Conservation (phyloP, 2,888 invertebrate species). For the Aleiodes leptofemur region DNA sequence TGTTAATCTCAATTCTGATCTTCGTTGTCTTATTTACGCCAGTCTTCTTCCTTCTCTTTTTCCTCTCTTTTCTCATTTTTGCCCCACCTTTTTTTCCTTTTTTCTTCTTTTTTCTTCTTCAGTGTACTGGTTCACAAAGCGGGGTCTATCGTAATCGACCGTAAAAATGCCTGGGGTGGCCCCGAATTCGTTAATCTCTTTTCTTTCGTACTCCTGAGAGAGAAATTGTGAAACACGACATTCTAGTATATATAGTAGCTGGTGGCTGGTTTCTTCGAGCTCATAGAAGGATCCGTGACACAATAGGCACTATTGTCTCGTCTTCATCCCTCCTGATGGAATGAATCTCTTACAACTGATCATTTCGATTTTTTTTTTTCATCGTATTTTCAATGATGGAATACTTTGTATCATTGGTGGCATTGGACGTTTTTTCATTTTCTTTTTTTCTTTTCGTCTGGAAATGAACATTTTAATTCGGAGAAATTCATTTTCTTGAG, state of each 20-base stretch:
- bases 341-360: constrained; percentile 30
- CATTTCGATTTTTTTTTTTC: constrained; percentile 12
- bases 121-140: constrained; percentile 37
- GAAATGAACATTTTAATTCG: too few relatives aligned
- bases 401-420: constrained; percentile 22
- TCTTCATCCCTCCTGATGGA: constrained; percentile 8
- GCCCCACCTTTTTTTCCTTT: constrained; percentile 10
- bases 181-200: constrained; percentile 67
- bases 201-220: constrained; percentile 54
- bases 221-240: constrained; percentile 21
- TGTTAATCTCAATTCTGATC: constrained; percentile 46
- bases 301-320: constrained; percentile 45
- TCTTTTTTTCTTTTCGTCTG: too few relatives aligned
- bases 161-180: constrained; percentile 64
- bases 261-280: constrained; percentile 17
- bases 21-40: constrained; percentile 62
- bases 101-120: too few relatives aligned
- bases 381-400: constrained; percentile 6
- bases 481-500: too few relatives aligned
- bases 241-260: constrained; percentile 5
- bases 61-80: constrained; percentile 31
- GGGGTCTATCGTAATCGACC: constrained; percentile 61
- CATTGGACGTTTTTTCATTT: background rate
- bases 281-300: constrained; percentile 42
- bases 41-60: constrained; percentile 49